phyloP scores from a whole-genome alignment of 2,888 invertebrate species.

The Rhagonycha lutea region DNA sequence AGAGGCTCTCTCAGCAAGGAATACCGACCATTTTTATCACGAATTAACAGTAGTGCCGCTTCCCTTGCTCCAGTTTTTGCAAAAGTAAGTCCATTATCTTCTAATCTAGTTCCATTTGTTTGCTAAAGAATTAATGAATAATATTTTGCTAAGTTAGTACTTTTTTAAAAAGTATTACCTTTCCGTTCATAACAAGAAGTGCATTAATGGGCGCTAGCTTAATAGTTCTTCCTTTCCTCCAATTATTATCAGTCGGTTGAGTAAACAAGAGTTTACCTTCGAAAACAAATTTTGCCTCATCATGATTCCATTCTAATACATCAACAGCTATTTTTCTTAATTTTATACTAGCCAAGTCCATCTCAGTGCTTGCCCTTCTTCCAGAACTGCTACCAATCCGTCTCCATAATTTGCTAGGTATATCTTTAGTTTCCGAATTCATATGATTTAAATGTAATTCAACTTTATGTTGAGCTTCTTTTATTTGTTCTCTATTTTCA shows the following conservation, averaged over 20 bases:
- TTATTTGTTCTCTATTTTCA: constrained; percentile 80
- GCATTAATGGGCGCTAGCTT: constrained; percentile 88
- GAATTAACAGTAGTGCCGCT: constrained; percentile 83
- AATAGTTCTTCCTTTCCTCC: constrained; percentile 86
- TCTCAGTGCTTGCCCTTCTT: constrained; percentile 77
- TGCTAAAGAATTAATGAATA: background rate
- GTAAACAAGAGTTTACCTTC: constrained; percentile 88
- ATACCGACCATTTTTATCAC: constrained; percentile 89
- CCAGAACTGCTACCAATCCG: constrained; percentile 79
- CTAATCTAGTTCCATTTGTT: constrained; percentile 21
- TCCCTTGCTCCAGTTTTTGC: constrained; percentile 72
- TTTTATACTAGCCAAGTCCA: constrained; percentile 88
- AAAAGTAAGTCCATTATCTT: constrained; percentile 33
- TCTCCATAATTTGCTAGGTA: constrained; percentile 89
- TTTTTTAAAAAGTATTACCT: constrained; percentile 61
- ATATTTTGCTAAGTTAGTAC: background rate
- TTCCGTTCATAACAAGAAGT: constrained; percentile 88
- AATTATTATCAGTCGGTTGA: constrained; percentile 88
- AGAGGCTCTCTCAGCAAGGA: constrained; percentile 87
- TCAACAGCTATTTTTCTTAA: constrained; percentile 92
- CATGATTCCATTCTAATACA: constrained; percentile 91
- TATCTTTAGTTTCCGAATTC: constrained; percentile 90
- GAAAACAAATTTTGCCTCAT: constrained; percentile 87
- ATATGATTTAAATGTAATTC: constrained; percentile 93
- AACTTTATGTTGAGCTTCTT: constrained; percentile 88